Evolutionary conservation across 2,888 invertebrate genomes (phyloP).

Genomic region (Sarcophaga carnaria): DNA sequence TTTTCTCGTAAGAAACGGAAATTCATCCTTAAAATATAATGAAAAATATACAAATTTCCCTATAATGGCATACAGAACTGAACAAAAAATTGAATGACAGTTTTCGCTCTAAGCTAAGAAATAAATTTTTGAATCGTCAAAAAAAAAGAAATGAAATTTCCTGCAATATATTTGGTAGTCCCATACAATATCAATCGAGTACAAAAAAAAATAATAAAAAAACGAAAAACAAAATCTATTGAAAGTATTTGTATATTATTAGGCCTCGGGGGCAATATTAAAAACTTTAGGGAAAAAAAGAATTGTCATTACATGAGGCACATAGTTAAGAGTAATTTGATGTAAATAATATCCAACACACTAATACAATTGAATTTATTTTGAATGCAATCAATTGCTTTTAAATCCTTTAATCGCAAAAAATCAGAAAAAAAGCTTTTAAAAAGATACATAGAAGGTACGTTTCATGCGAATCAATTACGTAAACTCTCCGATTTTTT

Average conservation of each 20-base stretch:
- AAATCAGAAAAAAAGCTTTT: no score
- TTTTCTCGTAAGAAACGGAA: constrained; percentile 46
- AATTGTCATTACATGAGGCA: not conserved
- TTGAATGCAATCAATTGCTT: no score
- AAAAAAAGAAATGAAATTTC: not conserved
- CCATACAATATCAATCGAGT: no score
- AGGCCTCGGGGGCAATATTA: not conserved
- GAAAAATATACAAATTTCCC: constrained; percentile 13
- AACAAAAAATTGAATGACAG: not conserved
- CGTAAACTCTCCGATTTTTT: no score
- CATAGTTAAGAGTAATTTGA: not conserved
- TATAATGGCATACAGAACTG: constrained; percentile 10
- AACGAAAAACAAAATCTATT: not conserved
- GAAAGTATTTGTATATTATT: not conserved
- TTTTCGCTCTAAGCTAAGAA: constrained; percentile 27
- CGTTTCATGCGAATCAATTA: no score
- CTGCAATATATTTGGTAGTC: not conserved
- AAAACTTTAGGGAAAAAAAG: not conserved
- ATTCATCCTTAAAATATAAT: constrained; percentile 48
- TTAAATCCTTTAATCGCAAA: no score
- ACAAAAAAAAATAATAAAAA: not conserved
- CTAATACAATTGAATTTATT: no score
- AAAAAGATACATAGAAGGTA: no score
- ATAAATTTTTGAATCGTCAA: constrained; percentile 8
- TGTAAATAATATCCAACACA: no score